Evolutionary conservation across 2,888 invertebrate species (phyloP), one percentile per base, ranked within the genome.

Genomic region (Acleris laterana): DNA sequence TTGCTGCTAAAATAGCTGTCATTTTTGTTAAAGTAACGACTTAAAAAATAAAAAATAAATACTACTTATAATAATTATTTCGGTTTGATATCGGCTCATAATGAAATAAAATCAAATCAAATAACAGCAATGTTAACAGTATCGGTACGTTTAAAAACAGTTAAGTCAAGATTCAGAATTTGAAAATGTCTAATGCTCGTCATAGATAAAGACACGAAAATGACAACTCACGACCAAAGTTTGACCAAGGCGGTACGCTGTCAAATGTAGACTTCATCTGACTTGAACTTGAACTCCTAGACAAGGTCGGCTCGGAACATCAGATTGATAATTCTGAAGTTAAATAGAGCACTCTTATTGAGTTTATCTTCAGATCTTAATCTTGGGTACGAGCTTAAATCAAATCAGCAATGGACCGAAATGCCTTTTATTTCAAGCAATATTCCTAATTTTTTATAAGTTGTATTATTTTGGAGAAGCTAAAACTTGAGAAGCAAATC

Each of bases 201-300:
- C 60, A 62, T 17, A 77, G 80, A 83, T 80, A 76, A 84, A 82
- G 79, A 84, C 79, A 74, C 77, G 80, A 81, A 70, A 83, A 80
- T 84, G 90, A 90, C 88, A 84, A 81, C 83, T 90, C 91, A 90
- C 89, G 90, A 89, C 77, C 75, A 69, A 73, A 73, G 44, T 76
- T 38, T 38, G 38, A 38, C 38, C 13, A 38, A 9, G 1, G 13
- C 73, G 81, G 81, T 84, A 83, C 22, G 72, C 79, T 80, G 83
- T 83, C 84, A 79, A 72, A 67, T 62, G 78, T 77, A 75, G 70
- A 74, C 80, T 63, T 56, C 74, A 75, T 79, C 74, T 75, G 77
- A 73, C 72, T 69, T 71, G 74, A 75, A 75, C 74, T 71, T 71
- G 72, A 61, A 57, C 62, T 66, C 69, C 72, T 75, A 81, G 86